Percentiles rank a stretch among this genome's conserved stretches.
Evolutionary conservation across 2,797 vertebrate genomes (phyloP).

Genomic region (Phataginus tetradactyla): DNA sequence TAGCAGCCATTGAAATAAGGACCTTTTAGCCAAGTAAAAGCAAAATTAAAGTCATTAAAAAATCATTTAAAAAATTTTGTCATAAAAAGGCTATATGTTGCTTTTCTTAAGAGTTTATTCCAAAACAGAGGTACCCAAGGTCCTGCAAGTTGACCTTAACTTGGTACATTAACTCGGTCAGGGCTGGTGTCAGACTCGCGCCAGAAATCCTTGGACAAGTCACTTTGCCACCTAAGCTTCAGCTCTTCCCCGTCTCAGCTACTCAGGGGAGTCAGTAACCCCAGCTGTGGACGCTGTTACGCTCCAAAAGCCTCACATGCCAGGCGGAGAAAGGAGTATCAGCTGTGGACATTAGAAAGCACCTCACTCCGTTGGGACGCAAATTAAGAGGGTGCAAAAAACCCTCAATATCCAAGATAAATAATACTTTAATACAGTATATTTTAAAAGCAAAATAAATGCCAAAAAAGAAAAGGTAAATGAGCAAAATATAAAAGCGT

Average conservation of each 20-base stretch:
- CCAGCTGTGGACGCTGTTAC: not conserved
- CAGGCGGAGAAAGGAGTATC: not conserved
- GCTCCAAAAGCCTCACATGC: not conserved
- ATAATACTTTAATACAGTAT: not conserved
- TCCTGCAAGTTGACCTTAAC: not conserved
- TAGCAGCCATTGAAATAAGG: constrained; percentile 30
- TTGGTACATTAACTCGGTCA: not conserved
- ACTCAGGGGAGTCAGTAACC: not conserved
- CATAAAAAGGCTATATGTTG: not conserved
- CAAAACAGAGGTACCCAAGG: not conserved
- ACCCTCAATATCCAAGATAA: not conserved
- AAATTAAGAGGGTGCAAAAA: not conserved
- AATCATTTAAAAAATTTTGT: not conserved
- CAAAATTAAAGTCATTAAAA: constrained; percentile 16
- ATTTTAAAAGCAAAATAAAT: not conserved
- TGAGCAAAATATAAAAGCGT: not conserved
- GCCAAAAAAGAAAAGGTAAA: not conserved
- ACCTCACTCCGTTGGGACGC: not conserved
- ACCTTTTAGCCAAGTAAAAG: constrained; percentile 6
- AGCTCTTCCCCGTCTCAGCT: not conserved
- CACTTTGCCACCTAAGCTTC: not conserved
- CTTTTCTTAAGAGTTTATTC: not conserved
- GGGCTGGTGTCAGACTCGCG: not conserved
- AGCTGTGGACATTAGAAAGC: not conserved
- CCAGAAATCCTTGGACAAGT: too few relatives aligned